Evolutionary conservation across 2,113 vertebrate genomes (phyloP), one percentile per base, ranked within the genome.

Genomic region (Boulengeromyrus knoepffleri): DNA sequence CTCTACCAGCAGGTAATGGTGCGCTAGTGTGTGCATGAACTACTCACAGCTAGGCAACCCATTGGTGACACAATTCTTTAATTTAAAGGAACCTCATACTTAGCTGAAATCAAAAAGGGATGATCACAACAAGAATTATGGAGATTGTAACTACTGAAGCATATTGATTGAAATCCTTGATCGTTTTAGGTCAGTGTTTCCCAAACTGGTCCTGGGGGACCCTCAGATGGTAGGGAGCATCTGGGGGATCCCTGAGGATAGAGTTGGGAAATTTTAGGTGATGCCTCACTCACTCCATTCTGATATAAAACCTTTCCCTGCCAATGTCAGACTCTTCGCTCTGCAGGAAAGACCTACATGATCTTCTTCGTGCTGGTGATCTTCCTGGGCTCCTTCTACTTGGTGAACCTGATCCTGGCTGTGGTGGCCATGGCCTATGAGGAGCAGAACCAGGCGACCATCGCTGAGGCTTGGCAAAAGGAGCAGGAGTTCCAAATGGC

Each of bases 341-440:
- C 98, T 24, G 97, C 98, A 17, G 99, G 99, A 88, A 99, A 99
- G 95, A 98, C 98, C 92, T 99, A 99, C 95, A 99, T 99, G 98
- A 95, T 99, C 89, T 99, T 99, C 95, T 99, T 99, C 92, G 98
- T 99, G 94, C 94, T 99, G 52, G 99, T 99, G 62, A 99, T 99
- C 92, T 99, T 99, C 93, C 92, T 99, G 95, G 99, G 99, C 88
- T 99, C 99, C 0, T 99, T 99, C 96, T 99, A 99, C 94, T 94
- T 99, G 93, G 93, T 99, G 91, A 99, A 99, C 94, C 94, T 99
- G 92, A 99, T 99, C 93, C 95, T 99, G 94, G 99, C 99, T 45
- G 99, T 99, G 31, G 99, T 99, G 27, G 99, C 99, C 93, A 99
- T 99, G 99, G 99, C 99, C 0, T 99, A 99, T 0, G 99, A 99